Evolutionary conservation across 2,888 invertebrate genomes (phyloP).

Genomic region (Patella caerulea): DNA sequence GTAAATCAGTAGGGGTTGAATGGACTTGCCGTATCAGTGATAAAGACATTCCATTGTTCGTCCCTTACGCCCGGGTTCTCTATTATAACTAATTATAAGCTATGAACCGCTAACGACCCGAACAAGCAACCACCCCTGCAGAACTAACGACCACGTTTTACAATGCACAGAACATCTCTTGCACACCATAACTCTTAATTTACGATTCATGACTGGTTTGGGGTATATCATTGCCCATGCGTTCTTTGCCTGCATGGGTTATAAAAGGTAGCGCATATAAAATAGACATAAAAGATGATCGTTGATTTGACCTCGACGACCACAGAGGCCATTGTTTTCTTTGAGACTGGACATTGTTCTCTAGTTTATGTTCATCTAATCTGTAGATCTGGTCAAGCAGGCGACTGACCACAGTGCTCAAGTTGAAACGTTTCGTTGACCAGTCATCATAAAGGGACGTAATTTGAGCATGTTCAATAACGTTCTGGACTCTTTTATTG

Average conservation of each 20-base stretch:
- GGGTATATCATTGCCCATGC: background rate
- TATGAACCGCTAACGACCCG: background rate
- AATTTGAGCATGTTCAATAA: too few relatives aligned
- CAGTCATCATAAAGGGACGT: background rate
- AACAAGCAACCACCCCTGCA: background rate
- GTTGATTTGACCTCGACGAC: background rate
- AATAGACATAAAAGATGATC: conserved; percentile 2
- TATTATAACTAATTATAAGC: background rate
- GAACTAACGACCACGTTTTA: background rate
- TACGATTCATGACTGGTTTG: background rate
- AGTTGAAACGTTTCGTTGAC: background rate
- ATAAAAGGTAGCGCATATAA: conserved; percentile 1
- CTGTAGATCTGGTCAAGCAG: conserved; percentile 7
- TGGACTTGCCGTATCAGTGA: too few relatives aligned
- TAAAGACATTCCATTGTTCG: too few relatives aligned
- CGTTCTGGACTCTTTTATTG: too few relatives aligned
- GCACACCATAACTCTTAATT: background rate
- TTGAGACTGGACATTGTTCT: background rate
- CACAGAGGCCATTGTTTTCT: background rate
- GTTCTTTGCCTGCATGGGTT: background rate
- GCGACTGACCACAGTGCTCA: background rate
- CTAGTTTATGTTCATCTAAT: conserved; percentile 2
- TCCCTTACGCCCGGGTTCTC: too few relatives aligned
- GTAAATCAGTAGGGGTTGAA: too few relatives aligned
- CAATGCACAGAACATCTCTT: background rate